These are phyloP conservation scores for Stratiomys singularior DNA, from an alignment of 2,888 invertebrate species.

Conservation along the genomic window DNA sequence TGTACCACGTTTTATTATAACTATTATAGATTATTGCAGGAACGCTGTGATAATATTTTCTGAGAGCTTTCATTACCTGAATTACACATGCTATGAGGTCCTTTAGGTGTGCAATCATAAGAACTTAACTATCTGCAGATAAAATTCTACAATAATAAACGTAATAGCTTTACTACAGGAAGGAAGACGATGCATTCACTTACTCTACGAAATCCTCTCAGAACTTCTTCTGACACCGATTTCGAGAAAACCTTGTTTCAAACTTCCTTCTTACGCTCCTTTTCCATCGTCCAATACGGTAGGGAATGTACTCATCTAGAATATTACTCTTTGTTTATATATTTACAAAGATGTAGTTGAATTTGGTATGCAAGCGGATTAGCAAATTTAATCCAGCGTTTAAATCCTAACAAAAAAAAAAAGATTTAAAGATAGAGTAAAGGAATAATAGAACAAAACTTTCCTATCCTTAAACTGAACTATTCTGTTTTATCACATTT, in stretches of 20 bases:
- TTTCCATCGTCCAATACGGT: background rate
- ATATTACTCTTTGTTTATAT: too few relatives aligned
- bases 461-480: background rate
- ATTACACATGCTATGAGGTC: background rate
- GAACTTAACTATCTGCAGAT: background rate
- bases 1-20: too few relatives aligned
- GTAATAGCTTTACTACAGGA: background rate
- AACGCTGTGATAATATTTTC: too few relatives aligned
- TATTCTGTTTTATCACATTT: background rate
- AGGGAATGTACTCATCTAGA: too few relatives aligned
- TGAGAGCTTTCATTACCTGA: too few relatives aligned
- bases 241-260: too few relatives aligned
- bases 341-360: background rate
- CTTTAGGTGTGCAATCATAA: background rate
- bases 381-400: constrained; percentile 30
- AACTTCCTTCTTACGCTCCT: background rate
- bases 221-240: too few relatives aligned
- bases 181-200: too few relatives aligned
- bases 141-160: constrained; percentile 15
- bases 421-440: background rate
- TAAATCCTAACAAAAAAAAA: background rate
- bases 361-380: constrained; percentile 25
- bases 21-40: too few relatives aligned
- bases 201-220: too few relatives aligned
- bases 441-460: constrained; percentile 11